Conservation (phyloP, 2,888 invertebrate species). For the Rhogogaster chlorosoma region DNA sequence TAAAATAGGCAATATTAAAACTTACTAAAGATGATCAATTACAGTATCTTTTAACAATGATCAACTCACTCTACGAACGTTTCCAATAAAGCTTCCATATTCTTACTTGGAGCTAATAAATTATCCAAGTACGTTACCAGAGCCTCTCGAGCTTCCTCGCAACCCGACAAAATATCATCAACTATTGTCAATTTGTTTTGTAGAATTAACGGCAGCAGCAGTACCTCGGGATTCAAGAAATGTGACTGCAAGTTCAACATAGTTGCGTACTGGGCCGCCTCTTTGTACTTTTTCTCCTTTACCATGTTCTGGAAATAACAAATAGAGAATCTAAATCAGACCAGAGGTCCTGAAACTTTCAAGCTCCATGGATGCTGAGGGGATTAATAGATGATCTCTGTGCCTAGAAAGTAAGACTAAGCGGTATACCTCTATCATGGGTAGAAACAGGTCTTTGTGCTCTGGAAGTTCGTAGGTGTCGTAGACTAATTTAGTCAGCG, state of each 20-base stretch:
- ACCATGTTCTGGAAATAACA: constrained; percentile 80
- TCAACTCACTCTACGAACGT: constrained; percentile 79
- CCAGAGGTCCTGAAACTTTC: background rate
- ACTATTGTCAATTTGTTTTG: constrained; percentile 89
- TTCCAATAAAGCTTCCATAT: constrained; percentile 81
- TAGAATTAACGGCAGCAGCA: constrained; percentile 88
- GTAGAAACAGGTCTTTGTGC: constrained; percentile 82
- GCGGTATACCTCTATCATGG: constrained; percentile 64
- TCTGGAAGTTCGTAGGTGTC: constrained; percentile 83
- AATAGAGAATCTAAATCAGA: background rate
- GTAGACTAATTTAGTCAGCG: constrained; percentile 83
- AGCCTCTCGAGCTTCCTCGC: constrained; percentile 83
- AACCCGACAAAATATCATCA: constrained; percentile 87
- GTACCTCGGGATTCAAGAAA: constrained; percentile 84
- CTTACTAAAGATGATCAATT: constrained; percentile 21
- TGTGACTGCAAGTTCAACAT: constrained; percentile 84
- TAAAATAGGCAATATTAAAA: constrained; percentile 47
- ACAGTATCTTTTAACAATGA: constrained; percentile 11
- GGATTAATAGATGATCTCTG: background rate
- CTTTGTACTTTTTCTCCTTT: constrained; percentile 83
- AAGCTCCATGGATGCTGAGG: background rate
- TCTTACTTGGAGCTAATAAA: constrained; percentile 82
- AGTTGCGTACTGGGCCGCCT: constrained; percentile 86
- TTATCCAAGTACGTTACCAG: constrained; percentile 87
- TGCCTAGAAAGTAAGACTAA: too few species aligned